phyloP scores from a whole-genome alignment of 2,888 invertebrate genomes.

The Ditula angustiorana region DNA sequence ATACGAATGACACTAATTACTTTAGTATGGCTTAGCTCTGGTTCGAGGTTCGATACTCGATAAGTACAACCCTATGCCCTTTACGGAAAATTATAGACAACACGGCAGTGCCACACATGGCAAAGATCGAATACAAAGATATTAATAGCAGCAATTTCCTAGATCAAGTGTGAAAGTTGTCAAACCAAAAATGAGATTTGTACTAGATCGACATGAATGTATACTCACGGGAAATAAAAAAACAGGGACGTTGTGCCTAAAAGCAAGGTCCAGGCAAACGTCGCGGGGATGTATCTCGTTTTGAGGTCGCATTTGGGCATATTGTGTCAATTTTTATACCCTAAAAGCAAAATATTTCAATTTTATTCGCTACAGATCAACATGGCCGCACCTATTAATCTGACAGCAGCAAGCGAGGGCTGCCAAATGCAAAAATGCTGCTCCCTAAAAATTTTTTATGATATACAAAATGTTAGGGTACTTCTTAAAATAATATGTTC shows the following conservation, averaged over 20 bases:
- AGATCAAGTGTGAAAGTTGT: slow-evolving; percentile 81
- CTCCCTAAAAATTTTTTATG: background rate
- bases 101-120: slow-evolving; percentile 26
- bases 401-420: slow-evolving; percentile 66
- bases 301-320: slow-evolving; percentile 99
- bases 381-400: slow-evolving; percentile 87
- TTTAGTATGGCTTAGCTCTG: slow-evolving; percentile 57
- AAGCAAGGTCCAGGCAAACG: slow-evolving; percentile 98
- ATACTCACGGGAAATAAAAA: slow-evolving; percentile 99
- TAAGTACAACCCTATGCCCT: slow-evolving; percentile 18
- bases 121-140: slow-evolving; percentile 53
- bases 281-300: slow-evolving; percentile 98
- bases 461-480: background rate
- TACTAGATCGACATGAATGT: slow-evolving; percentile 69
- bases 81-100: slow-evolving; percentile 3
- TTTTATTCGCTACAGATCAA: slow-evolving; percentile 85
- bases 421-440: slow-evolving; percentile 52
- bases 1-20: slow-evolving; percentile 37
- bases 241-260: slow-evolving; percentile 97
- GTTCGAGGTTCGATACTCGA: slow-evolving; percentile 38
- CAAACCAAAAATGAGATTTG: slow-evolving; percentile 75
- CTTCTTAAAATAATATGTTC: background rate
- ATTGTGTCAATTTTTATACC: slow-evolving; percentile 82
- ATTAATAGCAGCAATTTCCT: slow-evolving; percentile 76
- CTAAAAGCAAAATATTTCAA: slow-evolving; percentile 78